Conservation (phyloP, 1,140 invertebrate species). For the Rhynchophorus ferrugineus region DNA sequence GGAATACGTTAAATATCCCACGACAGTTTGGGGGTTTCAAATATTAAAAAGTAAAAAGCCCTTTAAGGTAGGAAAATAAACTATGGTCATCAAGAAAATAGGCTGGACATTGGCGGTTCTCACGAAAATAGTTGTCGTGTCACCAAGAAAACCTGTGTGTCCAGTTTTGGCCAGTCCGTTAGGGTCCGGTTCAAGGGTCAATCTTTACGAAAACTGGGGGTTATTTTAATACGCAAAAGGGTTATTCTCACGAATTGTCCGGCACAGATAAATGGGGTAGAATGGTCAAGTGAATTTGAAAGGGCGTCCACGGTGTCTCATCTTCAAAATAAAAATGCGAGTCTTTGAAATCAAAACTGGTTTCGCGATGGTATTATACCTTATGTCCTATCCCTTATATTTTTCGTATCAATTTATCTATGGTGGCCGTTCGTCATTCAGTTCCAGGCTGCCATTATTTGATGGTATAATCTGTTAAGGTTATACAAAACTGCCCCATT, state of each 20-base stretch:
- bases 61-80: constrained; percentile 18
- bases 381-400: constrained; percentile 9
- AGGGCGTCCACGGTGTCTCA: constrained; percentile 17
- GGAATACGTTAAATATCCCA: constrained; percentile 22
- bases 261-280: constrained; percentile 30
- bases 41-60: constrained; percentile 14
- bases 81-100: constrained; percentile 22
- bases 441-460: constrained; percentile 9
- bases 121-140: constrained; percentile 29
- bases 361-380: constrained; percentile 21
- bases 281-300: constrained; percentile 34
- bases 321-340: constrained; percentile 13
- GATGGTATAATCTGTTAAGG: constrained; percentile 3
- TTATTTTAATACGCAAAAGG: constrained; percentile 28
- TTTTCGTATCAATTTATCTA: constrained; percentile 21
- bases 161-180: constrained; percentile 35
- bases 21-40: constrained; percentile 3
- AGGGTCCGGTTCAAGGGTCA: constrained; percentile 30
- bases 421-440: constrained; percentile 4
- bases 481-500: constrained; percentile 4
- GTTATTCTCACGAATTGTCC: constrained; percentile 32
- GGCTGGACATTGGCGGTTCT: constrained; percentile 28
- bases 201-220: constrained; percentile 28
- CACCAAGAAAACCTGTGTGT: constrained; percentile 32
- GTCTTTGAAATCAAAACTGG: constrained; percentile 17